phyloP scores from a whole-genome alignment of 2,888 invertebrate genomes.

The Cactoblastis cactorum region DNA sequence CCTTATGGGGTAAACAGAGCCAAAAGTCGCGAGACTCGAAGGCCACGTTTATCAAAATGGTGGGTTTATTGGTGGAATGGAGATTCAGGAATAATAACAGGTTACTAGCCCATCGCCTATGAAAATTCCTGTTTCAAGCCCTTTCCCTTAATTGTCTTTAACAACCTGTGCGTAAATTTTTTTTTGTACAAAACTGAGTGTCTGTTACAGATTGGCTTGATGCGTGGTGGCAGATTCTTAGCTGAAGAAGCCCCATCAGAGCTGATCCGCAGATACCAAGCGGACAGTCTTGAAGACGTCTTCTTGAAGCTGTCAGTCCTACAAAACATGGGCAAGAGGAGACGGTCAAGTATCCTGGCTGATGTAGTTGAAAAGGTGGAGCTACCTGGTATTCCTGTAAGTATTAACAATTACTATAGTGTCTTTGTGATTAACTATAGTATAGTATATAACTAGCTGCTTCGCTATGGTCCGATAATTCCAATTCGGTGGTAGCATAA shows the following conservation, averaged over 20 bases:
- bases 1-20: too few relatives aligned
- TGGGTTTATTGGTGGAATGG: too few relatives aligned
- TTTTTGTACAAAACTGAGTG: background rate
- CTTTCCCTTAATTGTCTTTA: too few relatives aligned
- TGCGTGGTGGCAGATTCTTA: conserved; percentile 91
- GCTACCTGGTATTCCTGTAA: conserved; percentile 81
- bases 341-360: conserved; percentile 88
- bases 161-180: background rate
- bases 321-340: conserved; percentile 89
- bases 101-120: too few relatives aligned
- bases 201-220: conserved; percentile 84
- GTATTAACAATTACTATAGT: conserved; percentile 31
- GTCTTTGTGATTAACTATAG: too few relatives aligned
- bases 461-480: too few relatives aligned
- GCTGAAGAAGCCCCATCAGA: conserved; percentile 89
- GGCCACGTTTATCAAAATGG: too few relatives aligned
- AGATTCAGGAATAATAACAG: too few relatives aligned
- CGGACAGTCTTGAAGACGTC: conserved; percentile 88
- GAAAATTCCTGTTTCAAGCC: too few relatives aligned
- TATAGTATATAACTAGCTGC: too few relatives aligned
- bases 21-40: too few relatives aligned
- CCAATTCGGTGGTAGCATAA: too few relatives aligned
- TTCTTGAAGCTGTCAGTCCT: conserved; percentile 88
- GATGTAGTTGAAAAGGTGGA: conserved; percentile 85
- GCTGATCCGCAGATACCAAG: conserved; percentile 84